Conservation (phyloP, 2,888 invertebrate species). For the Physocephala rufipes region DNA sequence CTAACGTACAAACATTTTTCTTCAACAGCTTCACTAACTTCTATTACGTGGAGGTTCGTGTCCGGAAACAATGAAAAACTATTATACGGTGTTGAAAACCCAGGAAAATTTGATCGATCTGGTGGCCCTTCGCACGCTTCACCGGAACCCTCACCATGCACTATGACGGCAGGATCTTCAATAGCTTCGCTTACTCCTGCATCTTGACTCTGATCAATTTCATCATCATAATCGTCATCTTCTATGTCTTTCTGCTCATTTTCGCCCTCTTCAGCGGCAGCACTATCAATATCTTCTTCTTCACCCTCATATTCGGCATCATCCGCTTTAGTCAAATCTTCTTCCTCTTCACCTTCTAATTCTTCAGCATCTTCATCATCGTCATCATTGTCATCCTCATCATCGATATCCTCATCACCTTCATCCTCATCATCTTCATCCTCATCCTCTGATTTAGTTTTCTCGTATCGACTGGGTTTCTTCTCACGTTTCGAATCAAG, state of each 20-base stretch:
- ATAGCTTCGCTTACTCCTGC: slow-evolving; percentile 72
- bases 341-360: slow-evolving; percentile 54
- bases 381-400: slow-evolving; percentile 51
- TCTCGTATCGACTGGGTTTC: slow-evolving; percentile 60
- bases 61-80: not conserved
- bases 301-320: slow-evolving; percentile 59
- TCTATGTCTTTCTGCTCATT: slow-evolving; percentile 55
- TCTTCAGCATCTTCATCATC: slow-evolving; percentile 53
- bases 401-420: slow-evolving; percentile 52
- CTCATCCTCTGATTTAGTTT: slow-evolving; percentile 56
- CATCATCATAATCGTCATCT: slow-evolving; percentile 49
- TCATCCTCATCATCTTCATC: slow-evolving; percentile 52
- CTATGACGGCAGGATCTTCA: slow-evolving; percentile 77
- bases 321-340: slow-evolving; percentile 59
- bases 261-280: slow-evolving; percentile 58
- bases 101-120: slow-evolving; percentile 23
- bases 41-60: slow-evolving; percentile 1
- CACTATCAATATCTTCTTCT: slow-evolving; percentile 54
- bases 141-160: slow-evolving; percentile 77
- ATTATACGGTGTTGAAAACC: not conserved
- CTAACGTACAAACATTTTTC: slow-evolving; percentile 75
- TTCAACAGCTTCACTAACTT: slow-evolving; percentile 75
- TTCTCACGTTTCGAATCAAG: slow-evolving; percentile 60
- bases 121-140: slow-evolving; percentile 71
- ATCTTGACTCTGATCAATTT: slow-evolving; percentile 40